These are phyloP conservation scores for Tanypteryx hageni DNA, from an alignment of 2,888 invertebrate genomes.

Conservation along the genomic window DNA sequence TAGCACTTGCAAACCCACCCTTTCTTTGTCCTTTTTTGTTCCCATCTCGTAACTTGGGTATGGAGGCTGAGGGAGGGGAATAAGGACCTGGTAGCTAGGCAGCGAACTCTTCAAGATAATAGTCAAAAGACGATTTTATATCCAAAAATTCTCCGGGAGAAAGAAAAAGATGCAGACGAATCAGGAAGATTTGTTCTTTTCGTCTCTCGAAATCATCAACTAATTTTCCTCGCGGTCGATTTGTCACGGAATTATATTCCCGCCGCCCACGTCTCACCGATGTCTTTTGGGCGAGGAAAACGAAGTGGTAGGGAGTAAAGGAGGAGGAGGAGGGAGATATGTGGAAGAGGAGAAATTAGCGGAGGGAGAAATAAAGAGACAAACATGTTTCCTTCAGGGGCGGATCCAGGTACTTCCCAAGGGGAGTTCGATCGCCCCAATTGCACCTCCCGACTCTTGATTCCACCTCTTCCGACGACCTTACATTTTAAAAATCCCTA, in stretches of 20 bases:
- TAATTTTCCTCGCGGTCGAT: constrained; percentile 39
- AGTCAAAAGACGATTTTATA: constrained; percentile 34
- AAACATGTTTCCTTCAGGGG: constrained; percentile 13
- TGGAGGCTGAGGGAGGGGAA: neutral
- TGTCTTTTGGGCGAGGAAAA: neutral
- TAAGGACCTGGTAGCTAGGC: neutral
- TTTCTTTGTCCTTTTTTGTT: no score
- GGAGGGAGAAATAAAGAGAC: neutral
- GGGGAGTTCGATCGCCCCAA: no score
- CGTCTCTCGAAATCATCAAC: constrained; percentile 11
- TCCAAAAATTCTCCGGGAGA: constrained; percentile 40
- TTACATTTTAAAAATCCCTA: no score
- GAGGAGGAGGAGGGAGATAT: neutral
- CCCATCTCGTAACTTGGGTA: neutral
- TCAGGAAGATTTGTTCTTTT: constrained; percentile 12
- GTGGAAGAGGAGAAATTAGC: neutral
- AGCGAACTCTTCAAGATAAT: constrained; percentile 1
- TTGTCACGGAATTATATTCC: constrained; percentile 43
- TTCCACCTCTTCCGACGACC: no score
- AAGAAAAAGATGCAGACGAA: neutral
- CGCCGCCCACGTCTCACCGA: constrained; percentile 45
- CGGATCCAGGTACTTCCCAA: no score
- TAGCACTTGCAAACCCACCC: neutral
- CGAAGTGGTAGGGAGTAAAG: neutral
- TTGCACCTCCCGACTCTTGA: no score